Base-by-base conservation (phyloP, 2,888 invertebrate species). In the Teinopalpus imperialis region DNA sequence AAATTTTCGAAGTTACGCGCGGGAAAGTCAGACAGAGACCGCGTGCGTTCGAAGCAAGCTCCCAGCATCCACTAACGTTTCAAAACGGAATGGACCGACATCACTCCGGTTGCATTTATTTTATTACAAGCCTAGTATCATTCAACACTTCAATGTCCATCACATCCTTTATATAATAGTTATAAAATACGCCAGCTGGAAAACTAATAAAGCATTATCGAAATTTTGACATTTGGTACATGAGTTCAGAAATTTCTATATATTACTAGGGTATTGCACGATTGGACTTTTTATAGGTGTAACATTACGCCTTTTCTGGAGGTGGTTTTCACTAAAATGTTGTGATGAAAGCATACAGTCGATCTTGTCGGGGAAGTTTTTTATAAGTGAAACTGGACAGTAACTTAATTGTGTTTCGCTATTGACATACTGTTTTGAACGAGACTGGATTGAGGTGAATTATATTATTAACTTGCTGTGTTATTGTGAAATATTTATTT, bases 1-100 rank as follows among this genome's bases (percentile, higher is more conserved):
- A 32, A 34, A 34, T 32, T 14, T 9, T 34, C 39, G 44, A 9
- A 31, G 31, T 35, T 49, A 18, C 7, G 24, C 47, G 49, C 51
- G 51, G 45, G 45, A 40, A 45, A 43, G 42, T 16, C 14, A 13
- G 18, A 31, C 36, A 26, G 34, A 29, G 18, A 14, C 43, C 52
- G 56, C 70, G 73, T 66, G 57, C 69, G 68, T 40, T 40, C 62
- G 42, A 37, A 39, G 10, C 65, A 50, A 51, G 51, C 31, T 51
- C 69, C 24, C 74, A 74, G 74, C 71, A 64, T 74, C 74, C 67
- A 75, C 75, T 74, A 56, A 49, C 51, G 57, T 53, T 59, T 52
- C 56, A 57, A 56, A 54, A 56, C 54, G 51, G 52, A 53, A 52
- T 59, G 60, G 60, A 58, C 56, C 57, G 54, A 52, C 43, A 49